These are phyloP conservation scores for Chelonoidis abingdonii DNA, from an alignment of 2,113 vertebrate species.

Conservation along the genomic window DNA sequence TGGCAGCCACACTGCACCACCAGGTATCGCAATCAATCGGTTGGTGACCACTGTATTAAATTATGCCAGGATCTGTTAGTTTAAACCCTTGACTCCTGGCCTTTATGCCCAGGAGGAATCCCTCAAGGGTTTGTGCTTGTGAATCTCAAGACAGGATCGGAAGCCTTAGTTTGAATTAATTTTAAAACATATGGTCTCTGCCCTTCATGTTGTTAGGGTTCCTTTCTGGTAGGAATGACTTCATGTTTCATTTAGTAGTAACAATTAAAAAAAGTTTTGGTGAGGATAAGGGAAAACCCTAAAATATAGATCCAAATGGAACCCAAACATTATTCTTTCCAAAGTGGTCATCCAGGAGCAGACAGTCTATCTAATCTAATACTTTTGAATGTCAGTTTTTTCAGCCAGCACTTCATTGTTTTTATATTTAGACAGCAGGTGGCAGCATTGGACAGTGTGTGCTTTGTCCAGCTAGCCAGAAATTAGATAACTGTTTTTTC, in stretches of 20 bases:
- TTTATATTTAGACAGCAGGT: constrained; percentile 8
- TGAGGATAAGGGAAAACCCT: not conserved
- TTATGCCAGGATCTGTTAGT: not conserved
- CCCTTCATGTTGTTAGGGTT: rapidly evolving
- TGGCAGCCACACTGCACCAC: too few relatives aligned
- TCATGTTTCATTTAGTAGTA: not conserved
- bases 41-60: not conserved
- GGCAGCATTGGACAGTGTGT: constrained; percentile 52
- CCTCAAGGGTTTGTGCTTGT: not conserved
- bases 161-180: constrained; percentile 3
- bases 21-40: too few relatives aligned
- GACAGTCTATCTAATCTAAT: not conserved
- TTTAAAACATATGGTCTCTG: not conserved
- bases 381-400: not conserved
- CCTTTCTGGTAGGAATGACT: not conserved
- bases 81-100: not conserved
- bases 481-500: not conserved
- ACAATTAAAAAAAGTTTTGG: not conserved
- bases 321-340: rapidly evolving
- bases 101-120: not conserved
- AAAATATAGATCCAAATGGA: not conserved
- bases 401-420: not conserved
- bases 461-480: constrained; percentile 13
- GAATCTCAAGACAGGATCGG: not conserved
- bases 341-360: not conserved